Evolutionary conservation across 2,113 vertebrate genomes (phyloP).

Genomic region (Oncorhynchus clarkii): DNA sequence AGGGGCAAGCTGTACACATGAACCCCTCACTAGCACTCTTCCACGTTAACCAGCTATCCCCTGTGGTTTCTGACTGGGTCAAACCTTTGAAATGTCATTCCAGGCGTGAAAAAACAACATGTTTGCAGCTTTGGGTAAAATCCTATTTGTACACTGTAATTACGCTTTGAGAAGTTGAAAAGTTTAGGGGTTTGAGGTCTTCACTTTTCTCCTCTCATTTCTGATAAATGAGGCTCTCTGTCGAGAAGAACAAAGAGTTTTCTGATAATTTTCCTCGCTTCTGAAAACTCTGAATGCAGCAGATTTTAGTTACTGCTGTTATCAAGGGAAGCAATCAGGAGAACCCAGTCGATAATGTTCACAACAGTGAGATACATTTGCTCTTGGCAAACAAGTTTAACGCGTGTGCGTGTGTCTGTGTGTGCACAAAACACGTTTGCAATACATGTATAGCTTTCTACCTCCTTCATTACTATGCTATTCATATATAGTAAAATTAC

Average conservation of each 20-base stretch:
- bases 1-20: constrained; percentile 57
- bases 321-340: constrained; percentile 67
- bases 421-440: not conserved
- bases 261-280: constrained; percentile 57
- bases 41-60: constrained; percentile 68
- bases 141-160: constrained; percentile 72
- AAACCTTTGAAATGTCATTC: constrained; percentile 75
- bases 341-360: constrained; percentile 58
- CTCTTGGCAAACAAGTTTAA: constrained; percentile 38
- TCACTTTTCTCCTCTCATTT: constrained; percentile 61
- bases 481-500: too few species aligned
- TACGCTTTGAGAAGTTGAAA: constrained; percentile 72
- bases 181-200: constrained; percentile 67
- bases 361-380: constrained; percentile 43
- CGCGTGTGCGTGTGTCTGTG: constrained; percentile 24
- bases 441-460: not conserved
- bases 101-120: constrained; percentile 64
- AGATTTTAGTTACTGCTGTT: constrained; percentile 54
- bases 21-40: constrained; percentile 67
- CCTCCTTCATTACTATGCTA: too few species aligned
- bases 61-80: constrained; percentile 67
- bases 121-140: constrained; percentile 68
- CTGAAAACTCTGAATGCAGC: constrained; percentile 60
- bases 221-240: constrained; percentile 53
- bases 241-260: constrained; percentile 63